Evolutionary conservation across 2,888 invertebrate species (phyloP).

Genomic region (Cephalotes varians): DNA sequence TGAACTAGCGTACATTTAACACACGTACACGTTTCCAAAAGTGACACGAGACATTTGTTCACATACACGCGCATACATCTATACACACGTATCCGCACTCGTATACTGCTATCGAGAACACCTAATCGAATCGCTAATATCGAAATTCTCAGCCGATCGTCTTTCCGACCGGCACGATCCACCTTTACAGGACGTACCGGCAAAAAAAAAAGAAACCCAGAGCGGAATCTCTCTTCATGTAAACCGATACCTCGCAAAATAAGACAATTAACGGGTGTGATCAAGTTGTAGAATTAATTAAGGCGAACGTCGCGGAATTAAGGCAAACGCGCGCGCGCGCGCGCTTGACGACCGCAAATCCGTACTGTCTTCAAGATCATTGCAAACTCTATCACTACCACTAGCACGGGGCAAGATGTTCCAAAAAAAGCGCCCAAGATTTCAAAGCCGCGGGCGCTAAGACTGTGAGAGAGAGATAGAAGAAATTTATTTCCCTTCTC

Average conservation of each 20-base stretch:
- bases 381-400: slow-evolving; percentile 56
- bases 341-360: slow-evolving; percentile 32
- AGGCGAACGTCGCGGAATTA: slow-evolving; percentile 35
- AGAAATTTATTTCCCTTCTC: slow-evolving; percentile 42
- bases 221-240: slow-evolving; percentile 49
- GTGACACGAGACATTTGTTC: slow-evolving; percentile 17
- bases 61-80: slow-evolving; percentile 13
- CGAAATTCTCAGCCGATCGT: slow-evolving; percentile 59
- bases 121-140: slow-evolving; percentile 40
- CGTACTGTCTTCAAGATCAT: slow-evolving; percentile 46
- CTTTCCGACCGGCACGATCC: slow-evolving; percentile 54
- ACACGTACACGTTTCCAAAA: slow-evolving; percentile 32
- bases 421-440: slow-evolving; percentile 27
- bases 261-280: slow-evolving; percentile 70
- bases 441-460: slow-evolving; percentile 51
- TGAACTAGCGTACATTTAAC: slow-evolving; percentile 64
- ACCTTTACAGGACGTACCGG: slow-evolving; percentile 60
- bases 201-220: slow-evolving; percentile 35
- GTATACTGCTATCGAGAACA: slow-evolving; percentile 7
- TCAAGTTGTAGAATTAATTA: slow-evolving; percentile 40
- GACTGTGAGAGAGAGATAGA: slow-evolving; percentile 55
- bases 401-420: slow-evolving; percentile 69
- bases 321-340: too few relatives aligned
- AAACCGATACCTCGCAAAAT: slow-evolving; percentile 78
- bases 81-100: slow-evolving; percentile 22